Percentiles rank a stretch among this genome's conserved stretches.
These are phyloP conservation scores for Drosophila ezoana DNA, from an alignment of 2,888 invertebrate species.

Conservation along the genomic window DNA sequence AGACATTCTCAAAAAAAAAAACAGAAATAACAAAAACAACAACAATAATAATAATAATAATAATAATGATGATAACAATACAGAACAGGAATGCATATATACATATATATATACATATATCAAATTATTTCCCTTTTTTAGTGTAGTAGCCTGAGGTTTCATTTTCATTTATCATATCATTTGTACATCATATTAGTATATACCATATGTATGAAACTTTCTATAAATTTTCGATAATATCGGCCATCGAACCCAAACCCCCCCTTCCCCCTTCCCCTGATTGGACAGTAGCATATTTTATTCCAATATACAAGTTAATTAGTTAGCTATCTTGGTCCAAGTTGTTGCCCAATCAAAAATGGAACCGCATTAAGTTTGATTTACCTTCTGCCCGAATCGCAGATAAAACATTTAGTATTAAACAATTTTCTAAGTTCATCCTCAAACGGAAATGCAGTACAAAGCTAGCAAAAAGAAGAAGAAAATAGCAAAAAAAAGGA, in stretches of 20 bases:
- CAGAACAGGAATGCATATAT: conserved; percentile 47
- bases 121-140: conserved; percentile 34
- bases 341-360: conserved; percentile 15
- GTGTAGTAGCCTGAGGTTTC: conserved; percentile 33
- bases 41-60: neutral
- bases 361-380: conserved; percentile 4
- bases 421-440: conserved; percentile 38
- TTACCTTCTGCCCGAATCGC: conserved; percentile 4
- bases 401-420: conserved; percentile 34
- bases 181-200: neutral
- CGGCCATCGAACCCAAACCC: neutral
- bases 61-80: conserved; percentile 19
- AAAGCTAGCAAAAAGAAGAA: conserved; percentile 32
- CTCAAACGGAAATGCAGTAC: conserved; percentile 43
- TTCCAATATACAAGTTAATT: conserved; percentile 3
- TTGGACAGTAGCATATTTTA: no score
- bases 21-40: neutral
- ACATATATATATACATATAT: conserved; percentile 52
- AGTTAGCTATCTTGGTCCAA: conserved; percentile 35
- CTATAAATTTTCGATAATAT: conserved; percentile 9
- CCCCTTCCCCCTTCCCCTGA: neutral
- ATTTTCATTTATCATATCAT: conserved; percentile 21
- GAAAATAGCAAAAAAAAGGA: neutral
- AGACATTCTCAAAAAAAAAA: conserved; percentile 24
- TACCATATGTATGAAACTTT: conserved; percentile 11